Evolutionary conservation across 1,140 invertebrate genomes (phyloP), one percentile per base, ranked within the genome.

Genomic region (Papilio glaucus): DNA sequence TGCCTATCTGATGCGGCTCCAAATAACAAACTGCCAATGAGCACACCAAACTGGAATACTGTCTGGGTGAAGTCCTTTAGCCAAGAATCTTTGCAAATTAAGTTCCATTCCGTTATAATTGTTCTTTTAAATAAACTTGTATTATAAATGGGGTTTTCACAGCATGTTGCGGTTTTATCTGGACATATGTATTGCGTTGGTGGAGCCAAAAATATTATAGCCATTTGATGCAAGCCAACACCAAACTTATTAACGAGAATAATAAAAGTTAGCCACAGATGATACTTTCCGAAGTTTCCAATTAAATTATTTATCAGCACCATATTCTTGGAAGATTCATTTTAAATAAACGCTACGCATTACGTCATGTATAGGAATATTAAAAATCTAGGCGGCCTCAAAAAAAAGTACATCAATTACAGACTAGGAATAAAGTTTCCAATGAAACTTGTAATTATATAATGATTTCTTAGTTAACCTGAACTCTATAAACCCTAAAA

Each of bases 81-180:
- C 83, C 95, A 95, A 12, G 86, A 82, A 41, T 89, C 90, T 4
- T 94, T 91, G 68, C 96, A 97, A 6, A 96, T 95, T 33, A 97
- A 92, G 86, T 97, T 89, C 96, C 96, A 97, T 94, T 97, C 94
- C 4, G 94, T 96, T 18, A 95, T 93, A 33, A 97, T 96, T 0
- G 96, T 97, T 72, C 95, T 94, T 7, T 93, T 87, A 80, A 97
- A 97, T 38, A 95, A 79, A 10, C 88, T 93, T 38, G 83, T 94
- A 77, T 96, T 94, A 74, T 95, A 96, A 29, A 89, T 85, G 53
- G 94, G 95, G 1, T 93, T 76, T 0, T 86, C 79, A 77, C 96
- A 96, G 13, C 87, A 84, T 18, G 85, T 81, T 4, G 76, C 87
- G 0, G 86, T 78, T 62, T 60, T 75, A 8, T 86, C 79, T 0